phyloP scores from a whole-genome alignment of 2,797 vertebrate genomes.

The Buceros bicornis region DNA sequence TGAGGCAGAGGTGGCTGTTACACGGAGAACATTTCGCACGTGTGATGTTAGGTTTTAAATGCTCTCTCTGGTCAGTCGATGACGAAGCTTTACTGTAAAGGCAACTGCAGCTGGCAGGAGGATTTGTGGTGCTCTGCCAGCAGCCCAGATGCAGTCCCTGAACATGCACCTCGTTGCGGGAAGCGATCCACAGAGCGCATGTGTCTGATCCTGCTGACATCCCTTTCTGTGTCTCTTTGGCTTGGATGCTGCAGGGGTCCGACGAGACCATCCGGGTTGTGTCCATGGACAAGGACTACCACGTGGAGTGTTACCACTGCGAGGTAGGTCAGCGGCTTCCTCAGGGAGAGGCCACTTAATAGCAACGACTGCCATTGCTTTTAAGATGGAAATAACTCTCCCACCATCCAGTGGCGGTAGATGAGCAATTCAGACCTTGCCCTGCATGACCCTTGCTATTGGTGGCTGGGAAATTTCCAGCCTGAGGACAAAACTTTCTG shows the following conservation, averaged over 20 bases:
- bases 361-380: neutral
- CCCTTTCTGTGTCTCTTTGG: neutral
- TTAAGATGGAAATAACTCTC: neutral
- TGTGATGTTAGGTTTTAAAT: neutral
- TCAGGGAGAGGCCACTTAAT: neutral
- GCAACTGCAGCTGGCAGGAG: constrained; percentile 5
- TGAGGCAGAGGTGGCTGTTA: neutral
- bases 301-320: constrained; percentile 95
- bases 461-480: neutral
- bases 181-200: neutral
- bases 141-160: neutral
- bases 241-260: constrained; percentile 85
- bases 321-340: constrained; percentile 85
- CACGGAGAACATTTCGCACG: neutral
- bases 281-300: constrained; percentile 97
- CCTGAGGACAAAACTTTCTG: neutral
- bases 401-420: neutral
- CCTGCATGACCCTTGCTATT: neutral
- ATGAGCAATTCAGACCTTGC: neutral
- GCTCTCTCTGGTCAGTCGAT: neutral
- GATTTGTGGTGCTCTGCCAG: neutral
- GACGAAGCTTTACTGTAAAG: neutral
- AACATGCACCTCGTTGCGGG: neutral
- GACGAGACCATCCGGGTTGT: constrained; percentile 97
- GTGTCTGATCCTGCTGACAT: constrained; percentile 1